A percentile compares a stretch with the other conserved stretches of the same genome.
Conservation (phyloP, 2,113 vertebrate genomes). For the Salminus brasiliensis region DNA sequence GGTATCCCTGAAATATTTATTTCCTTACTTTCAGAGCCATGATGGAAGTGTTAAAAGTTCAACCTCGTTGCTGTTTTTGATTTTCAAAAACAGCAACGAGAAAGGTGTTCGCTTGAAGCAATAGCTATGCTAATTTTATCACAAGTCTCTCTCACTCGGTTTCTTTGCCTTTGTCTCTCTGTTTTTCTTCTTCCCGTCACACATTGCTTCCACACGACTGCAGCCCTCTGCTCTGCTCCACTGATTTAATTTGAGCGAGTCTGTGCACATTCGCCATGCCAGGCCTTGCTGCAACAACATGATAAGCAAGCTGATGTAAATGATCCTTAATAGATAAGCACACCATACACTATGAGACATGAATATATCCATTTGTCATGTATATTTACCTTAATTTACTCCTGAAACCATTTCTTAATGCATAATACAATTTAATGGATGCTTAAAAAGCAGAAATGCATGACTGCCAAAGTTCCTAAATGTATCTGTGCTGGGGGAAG, state of each 20-base stretch:
- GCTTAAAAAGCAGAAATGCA: too few species aligned
- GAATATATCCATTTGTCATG: too few species aligned
- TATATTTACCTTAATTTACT: too few species aligned
- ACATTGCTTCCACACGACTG: not conserved
- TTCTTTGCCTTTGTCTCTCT: constrained; percentile 5
- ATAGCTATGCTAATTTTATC: not conserved
- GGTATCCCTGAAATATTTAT: constrained; percentile 19
- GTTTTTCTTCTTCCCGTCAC: constrained; percentile 15
- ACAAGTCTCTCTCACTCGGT: not conserved
- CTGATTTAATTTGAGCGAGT: constrained; percentile 72
- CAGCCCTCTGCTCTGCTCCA: constrained; percentile 54
- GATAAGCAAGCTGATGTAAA: constrained; percentile 65
- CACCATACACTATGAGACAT: constrained; percentile 43
- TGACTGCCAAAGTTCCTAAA: too few species aligned
- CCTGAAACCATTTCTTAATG: too few species aligned
- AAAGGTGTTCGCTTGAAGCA: not conserved
- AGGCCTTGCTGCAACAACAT: constrained; percentile 67
- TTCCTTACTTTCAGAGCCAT: not conserved
- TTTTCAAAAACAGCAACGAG: too few species aligned
- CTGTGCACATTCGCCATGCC: constrained; percentile 63
- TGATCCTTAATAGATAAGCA: constrained; percentile 57
- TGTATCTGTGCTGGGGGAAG: too few species aligned
- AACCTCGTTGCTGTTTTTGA: not conserved
- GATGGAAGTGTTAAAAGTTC: not conserved
- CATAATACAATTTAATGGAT: too few species aligned